Base-by-base conservation (phyloP, 2,797 vertebrate genomes). In the Apogon hyalosoma region DNA sequence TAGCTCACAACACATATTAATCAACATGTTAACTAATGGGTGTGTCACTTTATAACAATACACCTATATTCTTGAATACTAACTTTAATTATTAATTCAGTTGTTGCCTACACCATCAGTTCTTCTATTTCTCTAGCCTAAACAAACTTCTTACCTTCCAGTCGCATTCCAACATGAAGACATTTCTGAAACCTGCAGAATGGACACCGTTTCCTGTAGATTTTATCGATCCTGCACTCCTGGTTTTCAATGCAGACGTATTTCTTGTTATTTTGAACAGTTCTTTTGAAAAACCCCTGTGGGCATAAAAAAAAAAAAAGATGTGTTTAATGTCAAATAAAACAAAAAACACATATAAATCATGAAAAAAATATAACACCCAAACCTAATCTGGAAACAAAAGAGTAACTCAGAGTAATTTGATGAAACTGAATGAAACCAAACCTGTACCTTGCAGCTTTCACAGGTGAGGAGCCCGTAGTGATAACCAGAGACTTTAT, bases 151-250 rank as follows among this genome's bases (percentile, higher is more conserved):
- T 79, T 92, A 97, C 97, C 97, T 95, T 98, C 97, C 78, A 97
- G 92, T 45, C 94, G 84, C 97, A 98, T 98, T 41, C 97, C 96
- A 80, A 97, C 96, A 24, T 85, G 91, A 21, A 98, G 94, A 86
- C 97, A 97, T 91, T 98, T 98, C 88, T 97, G 96, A 79, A 98
- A 98, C 51, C 97, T 95, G 88, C 96, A 98, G 90, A 93, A 97
- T 0, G 96, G 95, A 78, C 97, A 98, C 33, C 95, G 90, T 84
- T 95, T 97, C 80, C 97, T 93, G 74, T 96, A 95, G 14, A 91
- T 93, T 87, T 96, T 96, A 86, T 98, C 96, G 66, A 98, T 96
- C 71, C 93, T 94, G 91, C 97, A 98, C 77, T 86, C 93, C 91
- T 95, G 96, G 78, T 90, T 95, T 74, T 97, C 96, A 10, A 93